A percentile compares a stretch with the other conserved stretches of the same genome.
Evolutionary conservation across 2,113 vertebrate genomes (phyloP).

Genomic region (Silurus glanis): DNA sequence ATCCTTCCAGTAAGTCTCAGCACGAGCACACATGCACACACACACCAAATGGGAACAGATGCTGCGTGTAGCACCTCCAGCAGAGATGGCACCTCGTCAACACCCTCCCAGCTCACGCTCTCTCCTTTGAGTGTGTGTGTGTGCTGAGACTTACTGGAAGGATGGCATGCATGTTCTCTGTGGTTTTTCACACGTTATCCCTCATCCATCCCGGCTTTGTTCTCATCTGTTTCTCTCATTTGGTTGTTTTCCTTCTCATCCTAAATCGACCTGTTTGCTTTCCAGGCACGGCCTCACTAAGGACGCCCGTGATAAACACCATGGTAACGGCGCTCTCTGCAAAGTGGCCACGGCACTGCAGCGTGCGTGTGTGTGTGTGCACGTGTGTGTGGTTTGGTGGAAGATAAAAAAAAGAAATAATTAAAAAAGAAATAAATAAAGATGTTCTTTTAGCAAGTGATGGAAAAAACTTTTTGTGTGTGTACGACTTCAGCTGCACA

Average conservation of each 20-base stretch:
- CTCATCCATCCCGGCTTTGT: not conserved
- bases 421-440: not conserved
- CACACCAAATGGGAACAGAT: not conserved
- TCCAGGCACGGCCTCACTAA: constrained; percentile 67
- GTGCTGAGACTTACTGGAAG: too few relatives aligned
- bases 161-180: too few relatives aligned
- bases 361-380: not conserved
- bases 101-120: not conserved
- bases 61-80: not conserved
- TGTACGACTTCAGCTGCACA: not conserved
- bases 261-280: constrained; percentile 74
- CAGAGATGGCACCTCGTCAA: not conserved
- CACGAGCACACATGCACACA: not conserved
- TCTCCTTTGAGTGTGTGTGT: not conserved
- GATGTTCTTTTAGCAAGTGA: not conserved
- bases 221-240: constrained; percentile 17
- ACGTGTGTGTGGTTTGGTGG: not conserved
- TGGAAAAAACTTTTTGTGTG: not conserved
- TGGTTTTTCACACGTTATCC: not conserved
- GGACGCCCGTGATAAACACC: constrained; percentile 65
- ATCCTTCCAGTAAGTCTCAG: constrained; percentile 1
- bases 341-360: not conserved
- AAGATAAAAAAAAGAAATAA: not conserved
- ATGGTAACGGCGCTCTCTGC: constrained; percentile 60
- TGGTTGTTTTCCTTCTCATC: constrained; percentile 28